A percentile compares a stretch with the other conserved stretches of the same genome.
Conservation (phyloP, 1,140 invertebrate genomes). For the Drosophila melanogaster region DNA sequence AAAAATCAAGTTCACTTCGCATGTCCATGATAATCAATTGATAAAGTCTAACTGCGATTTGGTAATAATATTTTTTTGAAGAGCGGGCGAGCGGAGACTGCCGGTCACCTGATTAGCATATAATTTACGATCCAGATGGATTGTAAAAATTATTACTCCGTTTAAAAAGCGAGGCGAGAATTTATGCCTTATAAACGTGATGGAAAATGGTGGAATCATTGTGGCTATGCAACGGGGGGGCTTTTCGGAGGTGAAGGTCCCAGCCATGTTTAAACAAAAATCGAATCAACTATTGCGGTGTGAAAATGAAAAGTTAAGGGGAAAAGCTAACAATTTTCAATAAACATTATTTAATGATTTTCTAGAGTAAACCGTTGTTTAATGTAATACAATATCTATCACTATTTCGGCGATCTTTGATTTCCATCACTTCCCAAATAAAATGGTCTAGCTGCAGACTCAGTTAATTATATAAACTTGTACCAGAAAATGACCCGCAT, state of each 20-base stretch:
- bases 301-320: not conserved
- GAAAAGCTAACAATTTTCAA: not conserved
- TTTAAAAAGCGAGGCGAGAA: constrained; percentile 29
- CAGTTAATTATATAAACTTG: constrained; percentile 43
- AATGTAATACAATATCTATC: not conserved
- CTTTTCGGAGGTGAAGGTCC: constrained; percentile 5
- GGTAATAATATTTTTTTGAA: constrained; percentile 20
- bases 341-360: not conserved
- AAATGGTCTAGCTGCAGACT: constrained; percentile 13
- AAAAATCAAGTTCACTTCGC: constrained; percentile 77
- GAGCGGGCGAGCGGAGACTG: constrained; percentile 26
- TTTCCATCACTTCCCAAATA: not conserved
- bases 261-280: not conserved
- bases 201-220: constrained; percentile 6
- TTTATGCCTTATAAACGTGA: constrained; percentile 24
- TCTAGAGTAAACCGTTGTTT: not conserved
- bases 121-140: constrained; percentile 56
- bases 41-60: constrained; percentile 67
- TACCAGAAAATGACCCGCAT: constrained; percentile 51
- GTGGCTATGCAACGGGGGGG: not conserved
- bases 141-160: constrained; percentile 40
- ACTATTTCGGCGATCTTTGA: not conserved
- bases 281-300: not conserved
- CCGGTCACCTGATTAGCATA: constrained; percentile 72
- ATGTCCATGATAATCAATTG: constrained; percentile 72